Conservation (phyloP, 2,888 invertebrate species). For the Ametastegia equiseti region DNA sequence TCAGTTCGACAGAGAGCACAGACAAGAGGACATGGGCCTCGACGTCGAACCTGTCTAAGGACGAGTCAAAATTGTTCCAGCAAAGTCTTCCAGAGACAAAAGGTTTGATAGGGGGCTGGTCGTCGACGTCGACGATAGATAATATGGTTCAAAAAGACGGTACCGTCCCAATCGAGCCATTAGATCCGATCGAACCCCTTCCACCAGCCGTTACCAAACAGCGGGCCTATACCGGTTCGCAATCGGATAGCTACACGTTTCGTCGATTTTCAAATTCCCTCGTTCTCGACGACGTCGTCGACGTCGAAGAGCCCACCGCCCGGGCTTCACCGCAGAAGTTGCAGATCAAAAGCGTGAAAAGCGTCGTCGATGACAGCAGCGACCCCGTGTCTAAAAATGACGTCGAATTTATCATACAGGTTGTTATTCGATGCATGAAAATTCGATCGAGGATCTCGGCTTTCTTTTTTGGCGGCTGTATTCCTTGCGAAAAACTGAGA, state of each 20-base stretch:
- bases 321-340: conserved; percentile 62
- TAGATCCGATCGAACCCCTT: not conserved
- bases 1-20: conserved; percentile 69
- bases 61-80: conserved; percentile 59
- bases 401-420: conserved; percentile 73
- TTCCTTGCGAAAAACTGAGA: conserved; percentile 6
- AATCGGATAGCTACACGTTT: conserved; percentile 63
- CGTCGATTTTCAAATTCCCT: conserved; percentile 61
- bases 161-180: conserved; percentile 16
- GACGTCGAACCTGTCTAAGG: conserved; percentile 82
- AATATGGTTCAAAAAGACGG: conserved; percentile 48
- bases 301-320: not conserved
- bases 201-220: conserved; percentile 49
- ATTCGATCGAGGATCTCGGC: not conserved
- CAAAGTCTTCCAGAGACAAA: conserved; percentile 45
- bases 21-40: conserved; percentile 86
- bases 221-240: conserved; percentile 63
- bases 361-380: conserved; percentile 70
- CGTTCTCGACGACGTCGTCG: not conserved
- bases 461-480: not conserved
- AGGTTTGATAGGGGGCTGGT: conserved; percentile 83
- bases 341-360: conserved; percentile 70
- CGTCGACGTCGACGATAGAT: conserved; percentile 51
- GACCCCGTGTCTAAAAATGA: conserved; percentile 67
- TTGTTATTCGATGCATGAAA: conserved; percentile 50